phyloP scores from a whole-genome alignment of 53 echinoderm and acorn worm species.

The Crossaster papposus region DNA sequence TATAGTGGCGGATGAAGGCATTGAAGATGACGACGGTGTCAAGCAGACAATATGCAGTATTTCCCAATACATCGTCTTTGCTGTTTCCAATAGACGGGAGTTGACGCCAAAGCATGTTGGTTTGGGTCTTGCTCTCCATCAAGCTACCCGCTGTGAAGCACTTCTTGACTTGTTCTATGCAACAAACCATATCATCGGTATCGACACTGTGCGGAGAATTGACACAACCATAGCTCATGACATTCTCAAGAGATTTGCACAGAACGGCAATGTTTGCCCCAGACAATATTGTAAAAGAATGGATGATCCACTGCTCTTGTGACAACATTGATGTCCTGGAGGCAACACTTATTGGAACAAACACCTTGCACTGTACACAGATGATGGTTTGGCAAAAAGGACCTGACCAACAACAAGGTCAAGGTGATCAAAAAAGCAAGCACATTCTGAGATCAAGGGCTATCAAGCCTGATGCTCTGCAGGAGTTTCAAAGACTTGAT shows the following conservation, averaged over 20 bases:
- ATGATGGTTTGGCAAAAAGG: constrained; percentile 64
- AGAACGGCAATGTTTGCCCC: constrained; percentile 55
- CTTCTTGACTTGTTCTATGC: constrained; percentile 45
- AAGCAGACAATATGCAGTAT: constrained; percentile 62
- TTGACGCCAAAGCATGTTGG: constrained; percentile 67
- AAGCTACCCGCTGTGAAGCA: constrained; percentile 51
- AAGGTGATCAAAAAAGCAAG: neutral
- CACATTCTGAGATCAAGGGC: constrained; percentile 48
- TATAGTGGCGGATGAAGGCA: constrained; percentile 34
- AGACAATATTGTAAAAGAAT: constrained; percentile 16
- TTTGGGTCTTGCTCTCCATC: constrained; percentile 61
- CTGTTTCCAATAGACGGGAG: constrained; percentile 52
- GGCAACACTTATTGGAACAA: constrained; percentile 26
- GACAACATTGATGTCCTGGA: constrained; percentile 54
- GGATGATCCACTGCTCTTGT: constrained; percentile 45
- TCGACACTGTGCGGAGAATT: constrained; percentile 54
- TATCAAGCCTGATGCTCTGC: constrained; percentile 30
- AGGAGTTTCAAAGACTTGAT: constrained; percentile 52
- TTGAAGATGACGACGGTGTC: constrained; percentile 30
- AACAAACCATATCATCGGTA: constrained; percentile 52
- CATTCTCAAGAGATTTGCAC: constrained; percentile 43
- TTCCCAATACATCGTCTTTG: constrained; percentile 61
- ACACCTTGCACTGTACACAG: constrained; percentile 65
- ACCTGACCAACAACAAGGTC: constrained; percentile 28
- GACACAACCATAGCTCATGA: constrained; percentile 61